Evolutionary conservation across 2,113 vertebrate species (phyloP).

Genomic region (Neotoma lepida): DNA sequence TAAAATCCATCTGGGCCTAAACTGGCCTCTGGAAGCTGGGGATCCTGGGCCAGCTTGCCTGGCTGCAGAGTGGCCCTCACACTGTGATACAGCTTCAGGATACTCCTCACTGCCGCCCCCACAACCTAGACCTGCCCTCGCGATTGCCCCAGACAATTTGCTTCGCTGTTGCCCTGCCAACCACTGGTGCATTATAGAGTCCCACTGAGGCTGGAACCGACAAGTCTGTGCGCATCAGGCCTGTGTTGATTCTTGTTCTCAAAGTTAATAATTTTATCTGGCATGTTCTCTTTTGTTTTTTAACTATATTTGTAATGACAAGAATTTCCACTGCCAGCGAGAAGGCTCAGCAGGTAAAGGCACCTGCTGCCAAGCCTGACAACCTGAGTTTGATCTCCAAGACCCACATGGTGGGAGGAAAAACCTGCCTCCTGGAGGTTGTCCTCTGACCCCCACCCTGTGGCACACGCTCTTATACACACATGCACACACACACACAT

Average conservation of each 20-base stretch:
- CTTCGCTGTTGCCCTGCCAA: rapidly evolving
- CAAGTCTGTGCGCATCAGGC: rapidly evolving
- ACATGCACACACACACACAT: neutral
- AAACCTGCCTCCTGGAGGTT: too few relatives aligned
- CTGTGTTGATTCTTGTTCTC: neutral
- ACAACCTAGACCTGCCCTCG: rapidly evolving
- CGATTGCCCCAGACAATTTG: neutral
- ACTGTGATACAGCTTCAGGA: neutral
- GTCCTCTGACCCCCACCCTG: neutral
- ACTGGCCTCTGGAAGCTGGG: neutral
- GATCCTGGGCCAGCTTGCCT: neutral
- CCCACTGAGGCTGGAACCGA: neutral
- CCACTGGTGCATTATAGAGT: neutral
- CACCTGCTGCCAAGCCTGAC: neutral
- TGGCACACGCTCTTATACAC: neutral
- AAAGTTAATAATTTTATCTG: neutral
- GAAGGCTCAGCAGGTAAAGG: neutral
- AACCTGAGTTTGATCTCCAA: neutral
- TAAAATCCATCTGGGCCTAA: neutral
- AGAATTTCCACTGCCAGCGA: neutral
- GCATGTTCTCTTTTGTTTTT: neutral
- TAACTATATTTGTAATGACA: constrained; percentile 8
- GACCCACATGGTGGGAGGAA: neutral
- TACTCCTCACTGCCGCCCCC: too few relatives aligned
- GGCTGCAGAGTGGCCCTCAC: neutral